A percentile compares a stretch with the other conserved stretches of the same genome.
Conservation (phyloP, 2,113 vertebrate genomes). For the Natator depressus region DNA sequence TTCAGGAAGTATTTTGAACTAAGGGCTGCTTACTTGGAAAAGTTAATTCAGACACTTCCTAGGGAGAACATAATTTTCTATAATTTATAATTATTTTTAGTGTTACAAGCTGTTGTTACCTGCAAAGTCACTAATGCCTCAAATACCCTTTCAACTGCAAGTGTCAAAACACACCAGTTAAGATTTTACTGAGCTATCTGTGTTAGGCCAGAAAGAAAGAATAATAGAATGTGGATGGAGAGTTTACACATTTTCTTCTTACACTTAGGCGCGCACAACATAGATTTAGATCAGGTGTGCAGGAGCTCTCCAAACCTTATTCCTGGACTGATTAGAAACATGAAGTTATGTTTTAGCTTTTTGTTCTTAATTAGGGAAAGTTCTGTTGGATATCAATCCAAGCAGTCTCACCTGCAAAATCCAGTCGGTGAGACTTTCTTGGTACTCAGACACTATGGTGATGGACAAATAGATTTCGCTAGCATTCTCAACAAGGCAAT, state of each 20-base stretch:
- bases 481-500: too few species aligned
- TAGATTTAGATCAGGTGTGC: neutral
- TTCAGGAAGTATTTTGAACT: neutral
- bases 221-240: neutral
- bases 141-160: neutral
- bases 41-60: neutral
- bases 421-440: too few species aligned
- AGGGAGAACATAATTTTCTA: neutral
- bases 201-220: neutral
- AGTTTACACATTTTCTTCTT: neutral
- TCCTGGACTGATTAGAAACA: neutral
- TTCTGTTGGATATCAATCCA: neutral
- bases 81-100: neutral
- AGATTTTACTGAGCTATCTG: neutral
- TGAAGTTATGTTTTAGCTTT: neutral
- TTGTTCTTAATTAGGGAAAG: neutral
- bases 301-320: neutral
- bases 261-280: neutral
- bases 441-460: too few species aligned
- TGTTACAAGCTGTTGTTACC: conserved; percentile 12
- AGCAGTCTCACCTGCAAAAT: neutral
- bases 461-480: too few species aligned
- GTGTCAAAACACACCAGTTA: neutral
- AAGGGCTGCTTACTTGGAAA: neutral
- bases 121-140: neutral